Evolutionary conservation across 2,797 vertebrate genomes (phyloP), one percentile per base, ranked within the genome.

Genomic region (Galagoides demidoff): DNA sequence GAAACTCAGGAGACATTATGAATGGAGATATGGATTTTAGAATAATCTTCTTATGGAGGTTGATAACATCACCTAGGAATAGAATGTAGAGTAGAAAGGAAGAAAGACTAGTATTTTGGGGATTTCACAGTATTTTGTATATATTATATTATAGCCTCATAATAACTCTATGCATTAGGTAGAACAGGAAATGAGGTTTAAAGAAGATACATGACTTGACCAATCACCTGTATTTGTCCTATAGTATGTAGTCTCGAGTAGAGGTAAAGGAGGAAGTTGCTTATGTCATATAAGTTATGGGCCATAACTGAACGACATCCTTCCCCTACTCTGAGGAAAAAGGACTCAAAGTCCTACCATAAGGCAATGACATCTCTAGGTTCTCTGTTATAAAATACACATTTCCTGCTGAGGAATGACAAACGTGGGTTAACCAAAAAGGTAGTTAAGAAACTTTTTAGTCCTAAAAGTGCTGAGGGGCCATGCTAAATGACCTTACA

Each of bases 351-450:
- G 70, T 74, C 39, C 34, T 78, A 22, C 43, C n/a, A 89, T 55
- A 90, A 89, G 12, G 66, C 45, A 90, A 39, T 52, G 59, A 81
- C n/a, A 94, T 73, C 43, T 89, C 49, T 34, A 93, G 74, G 66
- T 9, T 43, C 87, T 81, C 73, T 87, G 74, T 29, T 89, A 71
- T 2, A 95, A 95, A 95, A 84, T 37, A 45, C 27, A 84, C 29
- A 70, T 89, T 92, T 94, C 61, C n/a, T 96, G 68, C 34, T 59
- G 73, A 92, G 31, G 27, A 34, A 81, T 61, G 92, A 85, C 88
- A 90, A 74, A 84, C 74, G 81, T 39, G 55, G 23, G 55, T 84
- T 77, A 89, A 95, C 34, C 34, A 97, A 83, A 88, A 96, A 93
- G 52, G 81, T 2, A 85, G 52, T 7, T 71, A 63, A 66, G 77